Percentiles rank a stretch among this genome's conserved stretches.
These are phyloP conservation scores for Siniperca scherzeri DNA, from an alignment of 2,797 vertebrate species.

Conservation along the genomic window DNA sequence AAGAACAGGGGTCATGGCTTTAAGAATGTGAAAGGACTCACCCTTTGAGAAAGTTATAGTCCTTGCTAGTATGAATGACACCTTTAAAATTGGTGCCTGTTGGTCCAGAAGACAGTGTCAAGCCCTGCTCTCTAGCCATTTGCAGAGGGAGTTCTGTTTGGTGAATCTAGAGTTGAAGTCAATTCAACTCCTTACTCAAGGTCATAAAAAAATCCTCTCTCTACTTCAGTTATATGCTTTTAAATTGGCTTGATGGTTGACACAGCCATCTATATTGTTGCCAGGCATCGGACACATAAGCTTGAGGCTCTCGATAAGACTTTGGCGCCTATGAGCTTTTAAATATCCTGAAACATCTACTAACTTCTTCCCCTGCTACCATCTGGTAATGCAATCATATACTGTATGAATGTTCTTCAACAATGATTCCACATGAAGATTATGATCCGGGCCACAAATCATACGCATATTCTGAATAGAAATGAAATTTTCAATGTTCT, in stretches of 20 bases:
- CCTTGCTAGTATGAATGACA: conserved; percentile 44
- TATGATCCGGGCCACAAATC: conserved; percentile 26
- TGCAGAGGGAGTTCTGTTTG: conserved; percentile 6
- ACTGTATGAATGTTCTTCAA: conserved; percentile 5
- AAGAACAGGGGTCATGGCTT: conserved; percentile 26
- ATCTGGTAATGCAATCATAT: conserved; percentile 13
- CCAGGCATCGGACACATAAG: conserved; percentile 15
- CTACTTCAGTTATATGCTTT: conserved; percentile 36
- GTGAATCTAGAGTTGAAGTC: conserved; percentile 24
- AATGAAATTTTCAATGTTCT: conserved; percentile 31
- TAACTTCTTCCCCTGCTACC: conserved; percentile 2
- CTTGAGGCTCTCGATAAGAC: not conserved
- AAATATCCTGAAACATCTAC: conserved; percentile 5
- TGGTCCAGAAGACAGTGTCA: conserved; percentile 39
- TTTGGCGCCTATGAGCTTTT: not conserved
- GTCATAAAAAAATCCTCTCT: conserved; percentile 44
- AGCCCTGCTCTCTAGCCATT: conserved; percentile 5
- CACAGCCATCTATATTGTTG: conserved; percentile 49
- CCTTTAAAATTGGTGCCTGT: conserved; percentile 45
- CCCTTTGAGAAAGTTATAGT: conserved; percentile 27
- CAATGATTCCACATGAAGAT: conserved; percentile 16
- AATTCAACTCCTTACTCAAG: conserved; percentile 35
- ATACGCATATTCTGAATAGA: conserved; percentile 8
- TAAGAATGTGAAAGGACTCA: conserved; percentile 27
- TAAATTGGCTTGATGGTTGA: conserved; percentile 49